Evolutionary conservation across 2,888 invertebrate genomes (phyloP).

Genomic region (Drosophila kuntzei): DNA sequence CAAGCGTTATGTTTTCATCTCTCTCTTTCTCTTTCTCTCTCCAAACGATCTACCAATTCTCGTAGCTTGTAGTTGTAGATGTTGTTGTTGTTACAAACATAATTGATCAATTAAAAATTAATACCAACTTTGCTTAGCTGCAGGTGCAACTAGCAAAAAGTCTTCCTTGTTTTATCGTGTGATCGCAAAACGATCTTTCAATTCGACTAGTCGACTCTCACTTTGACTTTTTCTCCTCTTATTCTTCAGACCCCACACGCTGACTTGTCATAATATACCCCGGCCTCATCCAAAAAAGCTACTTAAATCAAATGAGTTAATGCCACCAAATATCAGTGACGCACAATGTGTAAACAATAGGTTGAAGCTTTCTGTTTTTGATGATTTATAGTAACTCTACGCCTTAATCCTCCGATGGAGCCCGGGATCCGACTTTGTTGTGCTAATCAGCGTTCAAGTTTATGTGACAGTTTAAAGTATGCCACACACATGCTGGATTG

Average conservation of each 20-base stretch:
- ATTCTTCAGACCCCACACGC: slow-evolving; percentile 55
- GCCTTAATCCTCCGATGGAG: slow-evolving; percentile 55
- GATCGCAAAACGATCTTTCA: slow-evolving; percentile 18
- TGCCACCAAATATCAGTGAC: slow-evolving; percentile 72
- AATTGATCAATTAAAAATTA: slow-evolving; percentile 80
- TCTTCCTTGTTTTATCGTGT: slow-evolving; percentile 58
- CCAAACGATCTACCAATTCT: slow-evolving; percentile 21
- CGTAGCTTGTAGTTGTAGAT: slow-evolving; percentile 21
- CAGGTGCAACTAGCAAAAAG: slow-evolving; percentile 48
- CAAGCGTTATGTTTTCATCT: slow-evolving; percentile 63
- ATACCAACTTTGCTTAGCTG: slow-evolving; percentile 70
- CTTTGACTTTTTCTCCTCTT: slow-evolving; percentile 21
- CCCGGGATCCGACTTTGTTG: slow-evolving; percentile 72
- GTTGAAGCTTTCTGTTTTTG: slow-evolving; percentile 55
- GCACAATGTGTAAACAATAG: slow-evolving; percentile 74
- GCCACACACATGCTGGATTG: slow-evolving; percentile 68
- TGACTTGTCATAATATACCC: slow-evolving; percentile 61
- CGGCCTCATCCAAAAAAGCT: slow-evolving; percentile 36
- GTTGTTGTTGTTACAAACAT: slow-evolving; percentile 49
- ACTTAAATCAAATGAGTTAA: slow-evolving; percentile 76
- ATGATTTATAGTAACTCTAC: slow-evolving; percentile 69
- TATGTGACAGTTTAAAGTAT: slow-evolving; percentile 81
- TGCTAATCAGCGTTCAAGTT: slow-evolving; percentile 82
- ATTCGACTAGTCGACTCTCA: slow-evolving; percentile 31
- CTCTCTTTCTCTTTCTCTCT: slow-evolving; percentile 11